Conservation (phyloP, 2,113 vertebrate species). For the Nothocercus nigrocapillus region DNA sequence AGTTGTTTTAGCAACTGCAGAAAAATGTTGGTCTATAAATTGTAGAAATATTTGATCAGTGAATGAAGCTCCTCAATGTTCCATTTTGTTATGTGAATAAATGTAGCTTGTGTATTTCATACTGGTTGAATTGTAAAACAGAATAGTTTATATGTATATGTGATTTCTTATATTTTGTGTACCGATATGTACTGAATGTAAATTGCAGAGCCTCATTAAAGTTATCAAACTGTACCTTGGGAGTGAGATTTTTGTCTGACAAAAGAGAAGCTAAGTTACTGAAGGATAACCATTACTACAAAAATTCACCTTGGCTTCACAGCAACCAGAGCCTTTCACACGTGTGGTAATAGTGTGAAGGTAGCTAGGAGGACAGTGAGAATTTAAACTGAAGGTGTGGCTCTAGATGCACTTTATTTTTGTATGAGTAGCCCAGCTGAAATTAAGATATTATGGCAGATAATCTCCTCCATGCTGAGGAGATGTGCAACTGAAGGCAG, state of each 20-base stretch:
- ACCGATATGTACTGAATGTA: slow-evolving; percentile 23
- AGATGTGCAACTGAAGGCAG: not conserved
- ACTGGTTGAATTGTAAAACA: slow-evolving; percentile 31
- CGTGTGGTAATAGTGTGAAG: fast-evolving
- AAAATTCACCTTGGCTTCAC: not conserved
- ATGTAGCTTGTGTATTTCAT: slow-evolving; percentile 39
- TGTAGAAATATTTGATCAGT: slow-evolving; percentile 17
- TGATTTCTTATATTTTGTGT: slow-evolving; percentile 69
- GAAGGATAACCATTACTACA: not conserved
- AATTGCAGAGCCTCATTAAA: slow-evolving; percentile 66
- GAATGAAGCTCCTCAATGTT: slow-evolving; percentile 36
- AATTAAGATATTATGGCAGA: not conserved
- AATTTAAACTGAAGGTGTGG: not conserved
- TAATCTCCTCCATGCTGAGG: not conserved
- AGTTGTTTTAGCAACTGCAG: slow-evolving; percentile 32
- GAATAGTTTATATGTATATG: slow-evolving; percentile 69
- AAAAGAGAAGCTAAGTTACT: not conserved
- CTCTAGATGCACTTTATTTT: not conserved
- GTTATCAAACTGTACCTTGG: not conserved
- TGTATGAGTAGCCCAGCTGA: not conserved
- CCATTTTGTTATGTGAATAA: slow-evolving; percentile 64
- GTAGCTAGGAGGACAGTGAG: not conserved
- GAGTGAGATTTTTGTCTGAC: not conserved
- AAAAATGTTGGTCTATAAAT: not conserved
- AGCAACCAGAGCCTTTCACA: not conserved